These are phyloP conservation scores for Nansenia antarctica DNA, from an alignment of 2,113 vertebrate genomes.

Conservation along the genomic window DNA sequence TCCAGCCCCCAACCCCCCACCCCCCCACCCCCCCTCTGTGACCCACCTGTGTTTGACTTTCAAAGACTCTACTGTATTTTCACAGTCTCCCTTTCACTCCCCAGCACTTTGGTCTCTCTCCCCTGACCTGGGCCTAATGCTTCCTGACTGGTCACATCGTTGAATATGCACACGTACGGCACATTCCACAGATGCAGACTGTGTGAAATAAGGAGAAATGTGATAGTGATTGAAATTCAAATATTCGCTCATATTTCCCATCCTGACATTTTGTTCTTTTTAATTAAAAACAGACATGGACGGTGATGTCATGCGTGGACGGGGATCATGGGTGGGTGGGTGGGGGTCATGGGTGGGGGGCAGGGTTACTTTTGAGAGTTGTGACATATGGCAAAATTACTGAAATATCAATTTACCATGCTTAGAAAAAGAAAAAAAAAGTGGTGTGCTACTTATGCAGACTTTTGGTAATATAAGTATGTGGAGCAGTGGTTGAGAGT, in stretches of 20 bases:
- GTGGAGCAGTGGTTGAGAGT: not conserved
- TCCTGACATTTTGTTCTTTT: conserved; percentile 54
- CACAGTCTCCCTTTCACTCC: conserved; percentile 13
- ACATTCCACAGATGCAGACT: conserved; percentile 53
- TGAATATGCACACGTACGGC: conserved; percentile 47
- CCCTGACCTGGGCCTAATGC: conserved; percentile 48
- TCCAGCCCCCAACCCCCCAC: not conserved
- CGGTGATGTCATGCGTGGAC: conserved; percentile 55
- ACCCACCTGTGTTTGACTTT: not conserved
- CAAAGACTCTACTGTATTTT: conserved; percentile 22
- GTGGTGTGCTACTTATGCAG: conserved; percentile 54
- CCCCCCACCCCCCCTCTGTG: not conserved
- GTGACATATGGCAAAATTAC: conserved; percentile 23
- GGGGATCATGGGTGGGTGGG: conserved; percentile 43
- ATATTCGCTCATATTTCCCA: conserved; percentile 61
- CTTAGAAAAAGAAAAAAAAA: conserved; percentile 50
- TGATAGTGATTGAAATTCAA: conserved; percentile 63
- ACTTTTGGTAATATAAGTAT: conserved; percentile 58
- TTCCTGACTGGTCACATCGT: conserved; percentile 57
- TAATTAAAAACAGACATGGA: conserved; percentile 74
- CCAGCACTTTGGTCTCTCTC: conserved; percentile 5
- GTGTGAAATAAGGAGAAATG: conserved; percentile 57
- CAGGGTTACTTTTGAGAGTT: conserved; percentile 26
- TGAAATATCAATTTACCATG: conserved; percentile 64
- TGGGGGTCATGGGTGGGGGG: conserved; percentile 30